phyloP scores from a whole-genome alignment of 2,113 vertebrate species.

The Psittacara wagleri region DNA sequence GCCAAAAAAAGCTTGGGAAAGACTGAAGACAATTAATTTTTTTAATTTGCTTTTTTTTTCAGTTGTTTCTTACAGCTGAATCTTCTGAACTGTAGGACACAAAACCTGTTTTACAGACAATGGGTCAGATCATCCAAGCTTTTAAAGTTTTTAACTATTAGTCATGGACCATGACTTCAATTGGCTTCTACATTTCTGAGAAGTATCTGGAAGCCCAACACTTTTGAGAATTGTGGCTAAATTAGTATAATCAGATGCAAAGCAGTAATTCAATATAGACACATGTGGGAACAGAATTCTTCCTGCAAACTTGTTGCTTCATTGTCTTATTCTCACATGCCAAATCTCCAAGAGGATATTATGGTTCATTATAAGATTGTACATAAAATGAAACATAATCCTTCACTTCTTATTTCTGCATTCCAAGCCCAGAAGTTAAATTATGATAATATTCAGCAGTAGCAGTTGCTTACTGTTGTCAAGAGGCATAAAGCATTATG shows the following conservation, averaged over 20 bases:
- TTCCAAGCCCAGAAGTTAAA: neutral
- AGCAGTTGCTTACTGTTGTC: neutral
- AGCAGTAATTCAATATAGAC: neutral
- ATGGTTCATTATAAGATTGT: neutral
- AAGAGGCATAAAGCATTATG: neutral
- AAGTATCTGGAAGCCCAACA: neutral
- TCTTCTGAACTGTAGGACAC: neutral
- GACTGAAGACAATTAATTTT: neutral
- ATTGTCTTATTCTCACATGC: neutral
- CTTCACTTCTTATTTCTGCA: neutral
- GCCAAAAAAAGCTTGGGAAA: neutral
- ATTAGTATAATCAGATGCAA: neutral
- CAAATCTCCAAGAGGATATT: neutral
- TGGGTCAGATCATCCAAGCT: neutral
- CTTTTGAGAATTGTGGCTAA: neutral
- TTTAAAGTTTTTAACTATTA: neutral
- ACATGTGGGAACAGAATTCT: neutral
- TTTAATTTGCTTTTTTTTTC: neutral
- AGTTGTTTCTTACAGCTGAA: neutral
- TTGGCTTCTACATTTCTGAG: neutral
- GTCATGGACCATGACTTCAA: neutral
- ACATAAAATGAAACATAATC: conserved; percentile 13
- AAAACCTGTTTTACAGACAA: neutral
- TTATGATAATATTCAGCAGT: neutral
- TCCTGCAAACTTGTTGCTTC: neutral